A percentile compares a stretch with the other conserved stretches of the same genome.
These are phyloP conservation scores for Eubasilissa regina DNA, from an alignment of 1,140 invertebrate species.

Conservation along the genomic window DNA sequence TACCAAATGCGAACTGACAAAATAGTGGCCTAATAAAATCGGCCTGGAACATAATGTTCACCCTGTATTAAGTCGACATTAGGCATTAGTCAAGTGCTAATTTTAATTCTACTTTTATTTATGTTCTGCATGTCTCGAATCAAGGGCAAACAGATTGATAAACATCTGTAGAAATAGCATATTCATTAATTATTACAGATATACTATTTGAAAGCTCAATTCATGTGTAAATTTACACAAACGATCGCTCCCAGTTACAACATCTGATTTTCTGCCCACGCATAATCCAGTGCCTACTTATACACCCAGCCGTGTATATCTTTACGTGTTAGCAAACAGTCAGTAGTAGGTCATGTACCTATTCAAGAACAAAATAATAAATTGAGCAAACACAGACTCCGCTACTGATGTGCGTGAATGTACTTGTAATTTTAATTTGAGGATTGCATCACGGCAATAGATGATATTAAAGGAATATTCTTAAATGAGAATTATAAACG, in stretches of 20 bases:
- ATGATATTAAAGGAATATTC: neutral
- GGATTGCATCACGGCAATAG: conserved; percentile 11
- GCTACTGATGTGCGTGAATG: neutral
- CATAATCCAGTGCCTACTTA: conserved; percentile 16
- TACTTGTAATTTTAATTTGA: conserved; percentile 15
- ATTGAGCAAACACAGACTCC: conserved; percentile 10
- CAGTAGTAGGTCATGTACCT: conserved; percentile 19
- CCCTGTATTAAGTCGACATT: too few relatives aligned
- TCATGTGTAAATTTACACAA: conserved; percentile 30
- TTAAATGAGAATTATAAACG: neutral
- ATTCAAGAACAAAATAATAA: conserved; percentile 32
- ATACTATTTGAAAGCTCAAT: conserved; percentile 4
- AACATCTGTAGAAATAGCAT: too few relatives aligned
- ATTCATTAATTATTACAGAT: too few relatives aligned
- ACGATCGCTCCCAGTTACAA: conserved; percentile 18
- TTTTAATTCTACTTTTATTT: too few relatives aligned
- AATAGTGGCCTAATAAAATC: too few relatives aligned
- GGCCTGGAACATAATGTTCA: too few relatives aligned
- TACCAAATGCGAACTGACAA: too few relatives aligned
- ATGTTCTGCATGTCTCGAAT: too few relatives aligned
- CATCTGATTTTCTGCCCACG: conserved; percentile 13
- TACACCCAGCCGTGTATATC: conserved; percentile 14
- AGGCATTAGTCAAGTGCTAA: too few relatives aligned
- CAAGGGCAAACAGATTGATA: too few relatives aligned
- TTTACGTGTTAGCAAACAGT: conserved; percentile 18